Base-by-base conservation (phyloP, 2,113 vertebrate species). In the Fulica atra region DNA sequence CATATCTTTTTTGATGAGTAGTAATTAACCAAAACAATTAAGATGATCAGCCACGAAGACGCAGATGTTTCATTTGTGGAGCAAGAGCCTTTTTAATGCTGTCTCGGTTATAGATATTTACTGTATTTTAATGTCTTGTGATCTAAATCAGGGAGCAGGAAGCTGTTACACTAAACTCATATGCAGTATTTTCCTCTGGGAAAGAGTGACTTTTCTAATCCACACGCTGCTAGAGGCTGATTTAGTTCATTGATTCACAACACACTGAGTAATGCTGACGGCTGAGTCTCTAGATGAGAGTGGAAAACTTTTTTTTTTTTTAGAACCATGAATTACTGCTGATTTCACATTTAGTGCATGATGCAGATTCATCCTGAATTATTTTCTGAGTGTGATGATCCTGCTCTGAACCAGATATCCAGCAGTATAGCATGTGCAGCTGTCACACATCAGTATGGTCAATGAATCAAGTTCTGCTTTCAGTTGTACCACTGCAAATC, bases 1-100 rank as follows among this genome's bases (percentile, higher is more conserved):
- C 72, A 70, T 86, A 23, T 96, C 64, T 93, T 96, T 92, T 95
- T 73, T 93, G 84, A 95, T 92, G 74, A 93, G 63, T 46, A 86
- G 42, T 92, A 97, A 97, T 97, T 97, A 98, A 95, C 77, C 51
- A 91, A 92, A 95, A 68, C 86, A 97, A 94, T 97, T 96, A 96
- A 94, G 81, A 71, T 50, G 15, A 92, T 88, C 81, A 93, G 73
- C 63, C 93, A 83, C 0, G 11, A 81, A 51, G 81, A 73, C 2
- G 7, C 64, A 97, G 78, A 93, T 97, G 92, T 95, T 92, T 95
- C 71, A 69, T 95, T 93, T 96, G 85, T 81, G 72, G 86, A 93
- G 76, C 88, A 92, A 92, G 71, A 93, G 88, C 44, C 36, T 87
- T 83, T 96, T 84, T 90, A 80, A 81, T 90, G 77, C 86, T 94